phyloP scores from a whole-genome alignment of 1,140 invertebrate species.

The Leptinotarsa defecta region DNA sequence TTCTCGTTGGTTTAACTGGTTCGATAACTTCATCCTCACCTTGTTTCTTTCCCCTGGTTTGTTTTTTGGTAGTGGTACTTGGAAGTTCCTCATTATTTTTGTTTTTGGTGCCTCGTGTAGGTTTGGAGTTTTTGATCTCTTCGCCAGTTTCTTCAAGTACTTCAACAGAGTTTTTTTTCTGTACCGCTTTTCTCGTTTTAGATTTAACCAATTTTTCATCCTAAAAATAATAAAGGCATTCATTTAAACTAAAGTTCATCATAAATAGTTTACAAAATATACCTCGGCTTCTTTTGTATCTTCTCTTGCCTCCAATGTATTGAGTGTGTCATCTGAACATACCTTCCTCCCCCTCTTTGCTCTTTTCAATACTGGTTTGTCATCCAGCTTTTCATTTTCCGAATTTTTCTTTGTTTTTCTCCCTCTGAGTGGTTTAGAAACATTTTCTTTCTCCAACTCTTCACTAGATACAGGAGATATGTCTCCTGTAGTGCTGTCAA shows the following conservation, averaged over 20 bases:
- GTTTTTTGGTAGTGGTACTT: background rate
- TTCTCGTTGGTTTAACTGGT: constrained; percentile 2
- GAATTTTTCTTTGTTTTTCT: background rate
- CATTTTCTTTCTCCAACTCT: background rate
- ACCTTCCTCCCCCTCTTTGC: constrained; percentile 6
- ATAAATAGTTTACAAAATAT: background rate
- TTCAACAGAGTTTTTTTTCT: constrained; percentile 4
- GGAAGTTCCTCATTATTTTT: background rate
- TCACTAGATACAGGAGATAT: background rate
- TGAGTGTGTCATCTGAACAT: background rate
- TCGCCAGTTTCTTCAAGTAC: constrained; percentile 7
- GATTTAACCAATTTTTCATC: background rate
- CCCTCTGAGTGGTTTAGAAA: background rate
- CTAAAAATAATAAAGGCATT: background rate
- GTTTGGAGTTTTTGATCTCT: background rate
- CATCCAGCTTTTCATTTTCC: background rate
- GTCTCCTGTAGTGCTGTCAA: constrained; percentile 11
- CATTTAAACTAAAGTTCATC: background rate
- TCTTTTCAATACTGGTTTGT: background rate
- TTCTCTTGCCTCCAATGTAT: background rate
- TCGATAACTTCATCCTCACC: background rate
- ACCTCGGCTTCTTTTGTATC: background rate
- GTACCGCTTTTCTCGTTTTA: background rate
- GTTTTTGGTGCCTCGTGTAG: background rate
- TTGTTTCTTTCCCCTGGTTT: background rate